A percentile compares a stretch with the other conserved stretches of the same genome.
These are phyloP conservation scores for Phyllotis vaccarum DNA, from an alignment of 2,797 vertebrate genomes.

Conservation along the genomic window DNA sequence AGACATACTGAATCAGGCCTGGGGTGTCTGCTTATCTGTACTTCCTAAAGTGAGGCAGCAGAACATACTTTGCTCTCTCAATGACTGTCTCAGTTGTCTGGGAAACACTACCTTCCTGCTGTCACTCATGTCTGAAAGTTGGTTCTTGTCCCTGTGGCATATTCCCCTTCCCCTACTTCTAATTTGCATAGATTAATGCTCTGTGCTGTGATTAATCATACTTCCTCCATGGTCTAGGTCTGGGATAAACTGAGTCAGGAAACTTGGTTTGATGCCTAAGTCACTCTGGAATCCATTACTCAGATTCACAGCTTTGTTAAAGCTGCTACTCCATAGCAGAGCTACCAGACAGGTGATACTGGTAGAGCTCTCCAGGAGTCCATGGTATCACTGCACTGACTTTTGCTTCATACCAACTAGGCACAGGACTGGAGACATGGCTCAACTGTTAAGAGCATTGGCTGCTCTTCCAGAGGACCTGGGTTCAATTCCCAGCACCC, in stretches of 20 bases:
- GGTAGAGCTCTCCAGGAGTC: background rate
- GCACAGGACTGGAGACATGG: too few species aligned
- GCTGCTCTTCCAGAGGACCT: too few species aligned
- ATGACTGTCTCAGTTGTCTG: too few species aligned
- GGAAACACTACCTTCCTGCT: too few species aligned
- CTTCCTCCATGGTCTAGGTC: background rate
- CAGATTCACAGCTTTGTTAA: background rate
- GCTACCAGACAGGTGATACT: background rate
- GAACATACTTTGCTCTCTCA: background rate
- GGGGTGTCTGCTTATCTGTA: background rate
- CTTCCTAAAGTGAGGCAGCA: background rate
- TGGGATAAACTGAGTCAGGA: slow-evolving; percentile 6
- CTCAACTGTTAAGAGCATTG: too few species aligned
- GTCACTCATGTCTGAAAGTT: slow-evolving; percentile 3
- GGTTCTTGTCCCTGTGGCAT: slow-evolving; percentile 38
- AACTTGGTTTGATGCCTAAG: background rate
- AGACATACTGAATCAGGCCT: background rate
- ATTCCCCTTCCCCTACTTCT: background rate
- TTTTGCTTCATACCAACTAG: background rate
- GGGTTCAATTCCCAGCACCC: too few species aligned
- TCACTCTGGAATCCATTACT: background rate
- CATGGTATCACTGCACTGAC: background rate
- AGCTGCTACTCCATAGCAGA: background rate
- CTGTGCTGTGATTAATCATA: slow-evolving; percentile 33
- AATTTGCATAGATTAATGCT: slow-evolving; percentile 55